Evolutionary conservation across 2,888 invertebrate species (phyloP).

Genomic region (Heliconius sara): DNA sequence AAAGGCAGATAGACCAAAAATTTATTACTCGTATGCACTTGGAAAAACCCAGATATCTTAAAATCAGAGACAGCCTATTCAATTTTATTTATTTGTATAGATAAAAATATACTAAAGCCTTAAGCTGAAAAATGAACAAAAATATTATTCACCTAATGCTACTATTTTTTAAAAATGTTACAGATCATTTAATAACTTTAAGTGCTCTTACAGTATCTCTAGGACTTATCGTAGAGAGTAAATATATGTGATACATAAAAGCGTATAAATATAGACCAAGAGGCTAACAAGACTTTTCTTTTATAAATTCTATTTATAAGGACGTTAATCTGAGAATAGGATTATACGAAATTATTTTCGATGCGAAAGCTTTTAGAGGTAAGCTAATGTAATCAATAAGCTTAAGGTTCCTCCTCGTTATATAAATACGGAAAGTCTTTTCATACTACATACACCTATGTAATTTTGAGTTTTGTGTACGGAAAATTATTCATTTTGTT

Average conservation of each 20-base stretch:
- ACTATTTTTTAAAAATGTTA: background rate
- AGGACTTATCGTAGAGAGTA: background rate
- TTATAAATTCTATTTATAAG: slow-evolving; percentile 1
- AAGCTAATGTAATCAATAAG: slow-evolving; percentile 7
- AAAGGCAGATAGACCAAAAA: no score
- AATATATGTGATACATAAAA: background rate
- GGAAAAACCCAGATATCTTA: no score
- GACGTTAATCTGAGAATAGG: background rate
- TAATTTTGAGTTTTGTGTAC: background rate
- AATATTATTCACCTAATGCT: background rate
- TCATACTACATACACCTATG: background rate
- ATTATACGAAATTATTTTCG: slow-evolving; percentile 16
- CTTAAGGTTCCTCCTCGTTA: background rate
- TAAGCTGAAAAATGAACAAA: background rate
- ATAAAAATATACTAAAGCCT: background rate
- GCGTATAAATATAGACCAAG: background rate
- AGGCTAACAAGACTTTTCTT: slow-evolving; percentile 5
- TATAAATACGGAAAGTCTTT: background rate
- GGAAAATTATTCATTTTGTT: no score
- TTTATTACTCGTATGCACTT: no score
- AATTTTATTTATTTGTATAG: no score
- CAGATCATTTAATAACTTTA: background rate
- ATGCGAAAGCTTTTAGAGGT: background rate
- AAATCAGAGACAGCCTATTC: no score
- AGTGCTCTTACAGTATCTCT: background rate